phyloP scores from a whole-genome alignment of 1,140 invertebrate genomes.

The Meloidogyne chitwoodi region DNA sequence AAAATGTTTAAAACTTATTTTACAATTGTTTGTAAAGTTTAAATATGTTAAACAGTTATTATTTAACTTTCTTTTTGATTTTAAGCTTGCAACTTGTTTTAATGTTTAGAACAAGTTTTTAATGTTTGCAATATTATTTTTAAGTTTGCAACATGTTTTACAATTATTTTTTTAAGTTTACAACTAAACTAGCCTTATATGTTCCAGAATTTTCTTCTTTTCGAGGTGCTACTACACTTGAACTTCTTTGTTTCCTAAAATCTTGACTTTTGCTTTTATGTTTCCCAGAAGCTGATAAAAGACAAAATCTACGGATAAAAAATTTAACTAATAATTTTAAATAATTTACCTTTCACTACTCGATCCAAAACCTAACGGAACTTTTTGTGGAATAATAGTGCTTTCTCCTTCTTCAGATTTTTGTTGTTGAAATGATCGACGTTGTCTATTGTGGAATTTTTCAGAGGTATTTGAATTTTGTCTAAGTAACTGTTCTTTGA shows the following conservation, averaged over 20 bases:
- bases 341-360: not conserved
- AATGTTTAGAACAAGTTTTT: too few species aligned
- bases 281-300: not conserved
- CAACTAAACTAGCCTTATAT: not conserved
- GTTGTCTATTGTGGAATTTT: not conserved
- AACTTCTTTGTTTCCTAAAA: not conserved
- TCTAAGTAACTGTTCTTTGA: not conserved
- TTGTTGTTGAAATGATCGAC: not conserved
- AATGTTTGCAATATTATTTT: not conserved
- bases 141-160: not conserved
- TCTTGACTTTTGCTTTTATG: not conserved
- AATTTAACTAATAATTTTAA: not conserved
- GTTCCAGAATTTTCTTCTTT: not conserved
- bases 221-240: not conserved
- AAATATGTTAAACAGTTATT: not conserved
- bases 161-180: not conserved
- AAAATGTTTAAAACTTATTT: not conserved
- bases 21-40: not conserved
- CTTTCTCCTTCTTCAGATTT: not conserved
- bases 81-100: too few species aligned
- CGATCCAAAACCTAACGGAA: conserved; percentile 5
- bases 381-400: not conserved
- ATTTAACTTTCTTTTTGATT: not conserved
- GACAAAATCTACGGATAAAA: not conserved
- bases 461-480: not conserved